These are phyloP conservation scores for Columba livia DNA, from an alignment of 2,113 vertebrate genomes.

Conservation along the genomic window DNA sequence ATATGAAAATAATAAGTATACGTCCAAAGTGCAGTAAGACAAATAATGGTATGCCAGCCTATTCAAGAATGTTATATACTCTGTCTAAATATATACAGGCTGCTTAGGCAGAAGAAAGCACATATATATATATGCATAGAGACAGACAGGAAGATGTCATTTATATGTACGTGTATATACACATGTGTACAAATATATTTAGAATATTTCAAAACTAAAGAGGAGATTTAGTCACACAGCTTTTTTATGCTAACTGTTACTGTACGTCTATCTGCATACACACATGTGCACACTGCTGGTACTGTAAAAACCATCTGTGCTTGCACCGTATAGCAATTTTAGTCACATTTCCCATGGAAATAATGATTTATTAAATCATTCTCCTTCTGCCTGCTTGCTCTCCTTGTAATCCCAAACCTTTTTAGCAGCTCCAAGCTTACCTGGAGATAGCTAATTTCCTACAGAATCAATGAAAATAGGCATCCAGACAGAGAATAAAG, in stretches of 20 bases:
- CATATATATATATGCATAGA: not conserved
- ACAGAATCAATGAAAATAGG: not conserved
- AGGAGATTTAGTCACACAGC: not conserved
- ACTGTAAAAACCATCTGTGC: not conserved
- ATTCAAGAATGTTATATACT: too few species aligned
- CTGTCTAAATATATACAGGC: not conserved
- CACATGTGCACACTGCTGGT: not conserved
- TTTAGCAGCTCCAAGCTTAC: not conserved
- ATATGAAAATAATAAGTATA: not conserved
- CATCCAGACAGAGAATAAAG: not conserved
- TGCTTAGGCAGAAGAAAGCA: not conserved
- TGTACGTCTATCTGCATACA: not conserved
- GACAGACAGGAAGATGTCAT: not conserved
- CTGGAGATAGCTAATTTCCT: not conserved
- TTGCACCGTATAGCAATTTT: not conserved
- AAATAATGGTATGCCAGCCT: not conserved
- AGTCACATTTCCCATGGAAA: slow-evolving; percentile 17
- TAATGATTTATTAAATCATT: not conserved
- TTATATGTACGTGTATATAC: not conserved
- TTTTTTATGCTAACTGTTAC: not conserved
- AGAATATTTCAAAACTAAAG: slow-evolving; percentile 10
- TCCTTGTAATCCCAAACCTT: not conserved
- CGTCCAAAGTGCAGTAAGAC: not conserved
- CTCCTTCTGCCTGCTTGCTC: not conserved
- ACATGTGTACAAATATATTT: not conserved